Evolutionary conservation across 2,113 vertebrate species (phyloP), one percentile per base, ranked within the genome.

Genomic region (Galbula dea): DNA sequence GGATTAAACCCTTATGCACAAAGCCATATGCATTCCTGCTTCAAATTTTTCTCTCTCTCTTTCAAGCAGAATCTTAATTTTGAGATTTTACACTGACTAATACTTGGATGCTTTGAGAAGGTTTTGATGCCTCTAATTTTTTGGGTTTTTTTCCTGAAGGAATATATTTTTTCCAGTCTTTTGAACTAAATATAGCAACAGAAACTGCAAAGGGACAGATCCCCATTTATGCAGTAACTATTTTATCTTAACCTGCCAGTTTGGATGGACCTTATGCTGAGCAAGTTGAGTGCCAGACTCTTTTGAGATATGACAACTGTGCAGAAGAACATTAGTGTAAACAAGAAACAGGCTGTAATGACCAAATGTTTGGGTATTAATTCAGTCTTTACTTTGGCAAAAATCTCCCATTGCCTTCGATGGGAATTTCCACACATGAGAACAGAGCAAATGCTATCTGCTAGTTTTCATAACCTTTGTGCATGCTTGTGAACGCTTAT

Each of bases 401-500:
- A 92, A 83, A 23, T n/a, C 61, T 82, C 43, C 34, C 15, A 7
- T 32, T 62, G 74, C 46, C 54, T 89, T 81, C 80, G 59, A 12
- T 26, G 76, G 69, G 61, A 91, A 72, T 83, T 90, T 96, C 84
- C 58, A 0, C 36, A 29, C 24, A 13, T 12, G 54, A 86, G 52
- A 94, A 59, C 4, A 22, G 46, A 81, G 61, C 37, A 90, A 75
- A 68, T 45, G 51, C 30, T 67, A 10, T 41, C n/a, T 10, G 19
- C 19, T 55, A 41, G 54, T 82, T 92, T 95, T 80, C 58, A 58
- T 76, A 90, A 85, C 92, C 89, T 94, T 85, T 94, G 62, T 69
- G 37, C 71, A 34, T 11, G 8, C 34, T 79, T 7, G 2, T 66
- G 75, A 52, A 77, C 34, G 3, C 20, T 91, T 34, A 34, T 0